phyloP scores from a whole-genome alignment of 2,113 vertebrate genomes.

The Dasypus novemcinctus region DNA sequence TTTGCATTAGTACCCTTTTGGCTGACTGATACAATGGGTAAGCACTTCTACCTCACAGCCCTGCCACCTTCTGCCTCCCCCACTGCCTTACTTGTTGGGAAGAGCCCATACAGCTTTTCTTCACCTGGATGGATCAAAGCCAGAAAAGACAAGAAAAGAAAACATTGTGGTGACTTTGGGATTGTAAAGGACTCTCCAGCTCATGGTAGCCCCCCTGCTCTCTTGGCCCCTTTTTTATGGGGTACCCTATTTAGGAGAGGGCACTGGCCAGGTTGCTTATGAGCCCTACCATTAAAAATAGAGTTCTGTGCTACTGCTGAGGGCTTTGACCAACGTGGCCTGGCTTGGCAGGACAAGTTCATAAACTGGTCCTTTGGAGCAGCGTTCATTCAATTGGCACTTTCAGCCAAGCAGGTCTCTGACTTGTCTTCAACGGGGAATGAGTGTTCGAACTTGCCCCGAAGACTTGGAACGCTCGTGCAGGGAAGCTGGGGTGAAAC shows the following conservation, averaged over 20 bases:
- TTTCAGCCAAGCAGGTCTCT: neutral
- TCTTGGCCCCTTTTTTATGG: neutral
- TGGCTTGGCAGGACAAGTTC: neutral
- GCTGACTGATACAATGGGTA: too few species aligned
- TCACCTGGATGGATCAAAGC: neutral
- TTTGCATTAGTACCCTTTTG: too few species aligned
- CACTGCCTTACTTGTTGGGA: neutral
- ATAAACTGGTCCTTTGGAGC: neutral
- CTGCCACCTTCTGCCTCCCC: neutral
- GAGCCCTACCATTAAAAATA: neutral
- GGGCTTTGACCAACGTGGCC: neutral
- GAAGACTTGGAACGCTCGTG: neutral
- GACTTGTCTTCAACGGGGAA: neutral
- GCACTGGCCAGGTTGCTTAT: neutral
- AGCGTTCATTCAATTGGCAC: neutral
- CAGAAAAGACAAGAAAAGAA: neutral
- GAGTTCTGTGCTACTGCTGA: neutral
- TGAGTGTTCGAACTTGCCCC: slow-evolving; percentile 50
- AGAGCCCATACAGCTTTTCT: neutral
- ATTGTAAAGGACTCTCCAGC: neutral
- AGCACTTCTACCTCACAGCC: too few species aligned
- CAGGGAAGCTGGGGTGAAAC: neutral
- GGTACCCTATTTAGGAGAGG: neutral
- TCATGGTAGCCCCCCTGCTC: neutral
- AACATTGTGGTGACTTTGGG: too few species aligned